Conservation (phyloP, 2,113 vertebrate genomes). For the Oceanites oceanicus region DNA sequence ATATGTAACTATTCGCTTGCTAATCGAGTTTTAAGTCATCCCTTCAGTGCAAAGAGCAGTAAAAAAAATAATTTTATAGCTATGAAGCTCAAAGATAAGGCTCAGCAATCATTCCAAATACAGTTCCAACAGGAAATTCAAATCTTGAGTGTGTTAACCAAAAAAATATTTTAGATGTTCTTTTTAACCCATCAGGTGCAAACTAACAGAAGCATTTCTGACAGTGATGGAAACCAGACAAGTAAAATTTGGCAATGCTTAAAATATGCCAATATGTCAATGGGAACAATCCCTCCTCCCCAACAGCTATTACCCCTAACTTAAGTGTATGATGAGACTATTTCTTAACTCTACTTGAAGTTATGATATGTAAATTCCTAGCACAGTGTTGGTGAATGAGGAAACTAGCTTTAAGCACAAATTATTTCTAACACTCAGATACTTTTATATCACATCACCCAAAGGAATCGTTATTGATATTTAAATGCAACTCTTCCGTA, state of each 20-base stretch:
- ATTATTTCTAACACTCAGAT: background rate
- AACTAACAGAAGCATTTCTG: background rate
- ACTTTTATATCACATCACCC: background rate
- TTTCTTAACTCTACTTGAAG: background rate
- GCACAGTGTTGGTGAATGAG: background rate
- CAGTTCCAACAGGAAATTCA: background rate
- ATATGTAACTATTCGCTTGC: background rate
- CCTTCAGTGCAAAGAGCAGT: background rate
- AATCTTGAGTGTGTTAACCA: background rate
- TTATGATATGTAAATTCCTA: background rate
- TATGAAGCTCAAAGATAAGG: background rate
- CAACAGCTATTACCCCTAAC: background rate
- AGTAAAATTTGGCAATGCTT: background rate
- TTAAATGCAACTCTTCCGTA: background rate
- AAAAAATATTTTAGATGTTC: background rate
- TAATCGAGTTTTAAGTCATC: background rate
- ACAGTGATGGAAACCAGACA: background rate
- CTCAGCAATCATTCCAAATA: background rate
- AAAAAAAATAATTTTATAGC: background rate
- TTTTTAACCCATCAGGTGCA: background rate
- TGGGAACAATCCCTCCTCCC: background rate
- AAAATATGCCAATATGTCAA: background rate
- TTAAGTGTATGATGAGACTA: background rate
- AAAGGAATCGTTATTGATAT: background rate
- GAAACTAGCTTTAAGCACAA: background rate